A percentile compares a stretch with the other conserved stretches of the same genome.
Conservation (phyloP, 1,140 invertebrate species). For the Metopolophium dirhodum region DNA sequence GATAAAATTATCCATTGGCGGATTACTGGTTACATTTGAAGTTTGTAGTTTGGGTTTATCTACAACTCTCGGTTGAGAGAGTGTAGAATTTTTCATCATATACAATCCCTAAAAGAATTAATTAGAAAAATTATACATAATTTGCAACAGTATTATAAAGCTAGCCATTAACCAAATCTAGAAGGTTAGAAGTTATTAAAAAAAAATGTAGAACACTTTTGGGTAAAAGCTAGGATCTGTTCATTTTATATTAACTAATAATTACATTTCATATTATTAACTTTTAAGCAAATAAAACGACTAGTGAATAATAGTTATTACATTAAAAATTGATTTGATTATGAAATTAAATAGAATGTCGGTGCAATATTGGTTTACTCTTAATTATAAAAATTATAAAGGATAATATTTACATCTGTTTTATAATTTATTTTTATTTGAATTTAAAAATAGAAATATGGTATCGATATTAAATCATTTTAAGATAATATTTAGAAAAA, state of each 20-base stretch:
- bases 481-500: no score
- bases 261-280: neutral
- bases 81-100: slow-evolving; percentile 51
- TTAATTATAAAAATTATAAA: no score
- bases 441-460: no score
- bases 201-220: neutral
- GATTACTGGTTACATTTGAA: neutral
- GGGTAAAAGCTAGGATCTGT: neutral
- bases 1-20: slow-evolving; percentile 23
- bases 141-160: neutral
- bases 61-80: slow-evolving; percentile 21
- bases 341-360: neutral
- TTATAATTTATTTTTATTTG: no score
- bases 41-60: slow-evolving; percentile 23
- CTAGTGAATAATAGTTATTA: neutral
- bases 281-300: neutral
- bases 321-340: neutral
- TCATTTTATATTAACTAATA: neutral
- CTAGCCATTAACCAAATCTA: neutral
- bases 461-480: no score
- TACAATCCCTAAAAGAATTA: slow-evolving; percentile 32
- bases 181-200: neutral
- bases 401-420: no score
- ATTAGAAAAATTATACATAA: neutral
- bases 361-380: no score